Evolutionary conservation across 2,797 vertebrate species (phyloP).

Genomic region (Pygocentrus nattereri): DNA sequence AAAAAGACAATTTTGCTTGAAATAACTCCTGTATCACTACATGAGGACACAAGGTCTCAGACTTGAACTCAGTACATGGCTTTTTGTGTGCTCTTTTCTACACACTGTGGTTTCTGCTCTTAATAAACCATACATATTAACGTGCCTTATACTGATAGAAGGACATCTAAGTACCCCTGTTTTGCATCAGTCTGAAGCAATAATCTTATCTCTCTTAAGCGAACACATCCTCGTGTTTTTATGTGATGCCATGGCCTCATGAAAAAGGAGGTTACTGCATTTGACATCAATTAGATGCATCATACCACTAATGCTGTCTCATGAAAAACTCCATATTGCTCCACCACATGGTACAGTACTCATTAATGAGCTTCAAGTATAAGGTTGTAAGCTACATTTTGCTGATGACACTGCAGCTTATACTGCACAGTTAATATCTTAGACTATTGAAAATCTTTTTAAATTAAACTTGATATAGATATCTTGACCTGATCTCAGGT

Average conservation of each 20-base stretch:
- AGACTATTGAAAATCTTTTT: too few species aligned
- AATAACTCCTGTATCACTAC: too few species aligned
- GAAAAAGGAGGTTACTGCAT: background rate
- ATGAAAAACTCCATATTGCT: background rate
- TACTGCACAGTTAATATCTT: background rate
- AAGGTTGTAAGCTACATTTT: background rate
- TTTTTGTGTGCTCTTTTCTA: background rate
- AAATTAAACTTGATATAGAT: background rate
- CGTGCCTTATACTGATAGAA: background rate
- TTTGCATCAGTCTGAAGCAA: background rate
- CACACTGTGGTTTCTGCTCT: background rate
- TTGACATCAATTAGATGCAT: background rate
- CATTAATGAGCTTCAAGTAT: background rate
- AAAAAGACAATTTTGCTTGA: too few species aligned
- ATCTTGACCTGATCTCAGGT: too few species aligned
- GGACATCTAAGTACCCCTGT: background rate
- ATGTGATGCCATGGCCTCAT: background rate
- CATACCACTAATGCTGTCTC: background rate
- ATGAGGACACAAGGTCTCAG: background rate
- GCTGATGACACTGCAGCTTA: background rate
- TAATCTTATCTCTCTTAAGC: constrained; percentile 6
- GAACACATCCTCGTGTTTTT: background rate
- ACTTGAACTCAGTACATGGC: background rate
- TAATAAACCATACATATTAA: background rate
- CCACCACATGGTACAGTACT: background rate